Evolutionary conservation across 1,140 invertebrate species (phyloP), one percentile per base, ranked within the genome.

Genomic region (Mizuhopecten yessoensis): DNA sequence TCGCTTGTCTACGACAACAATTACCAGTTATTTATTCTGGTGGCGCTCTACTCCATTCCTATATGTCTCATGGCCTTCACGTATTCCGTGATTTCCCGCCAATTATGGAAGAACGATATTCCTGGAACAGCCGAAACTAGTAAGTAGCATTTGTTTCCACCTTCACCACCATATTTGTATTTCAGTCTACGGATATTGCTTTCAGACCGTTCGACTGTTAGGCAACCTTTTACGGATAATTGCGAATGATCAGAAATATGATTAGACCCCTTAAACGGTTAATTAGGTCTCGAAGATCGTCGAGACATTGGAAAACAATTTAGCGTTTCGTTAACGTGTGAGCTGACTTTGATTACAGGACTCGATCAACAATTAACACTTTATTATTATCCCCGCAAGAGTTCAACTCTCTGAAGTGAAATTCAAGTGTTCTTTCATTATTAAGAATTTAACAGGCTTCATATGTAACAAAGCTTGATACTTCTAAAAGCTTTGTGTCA

Each of bases 61-160:
- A 96, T 99, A 33, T 93, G 97, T 5, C 97, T 99, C 93, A 99
- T 99, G 98, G 98, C 97, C 20, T 97, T 98, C 23, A 98, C 98
- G 2, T 99, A 99, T 96, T 98, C 97, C 94, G 98, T 98, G 96
- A 99, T 99, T 90, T 97, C 98, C 10, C 96, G 97, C 20, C 98
- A 98, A 0, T 96, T 99, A 0, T 99, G 98, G 98, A 97, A 97
- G 86, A 98, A 98, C 1, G 97, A 98, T 87, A 98, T 98, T 90
- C 98, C 98, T 9, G 98, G 98, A 49, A 90, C 87, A 33, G 87
- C 90, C 11, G 93, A 93, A 91, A 87, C 90, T n/a, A 91, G 89
- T 90, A 88, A 75, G 33, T 29, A 75, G 57, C 23, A 17, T 75
- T 29, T 29, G 2, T 75, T 75, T 75, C 57, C n/a, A n/a, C 15